Evolutionary conservation across 2,888 invertebrate genomes (phyloP).

Genomic region (Chouioia cunea): DNA sequence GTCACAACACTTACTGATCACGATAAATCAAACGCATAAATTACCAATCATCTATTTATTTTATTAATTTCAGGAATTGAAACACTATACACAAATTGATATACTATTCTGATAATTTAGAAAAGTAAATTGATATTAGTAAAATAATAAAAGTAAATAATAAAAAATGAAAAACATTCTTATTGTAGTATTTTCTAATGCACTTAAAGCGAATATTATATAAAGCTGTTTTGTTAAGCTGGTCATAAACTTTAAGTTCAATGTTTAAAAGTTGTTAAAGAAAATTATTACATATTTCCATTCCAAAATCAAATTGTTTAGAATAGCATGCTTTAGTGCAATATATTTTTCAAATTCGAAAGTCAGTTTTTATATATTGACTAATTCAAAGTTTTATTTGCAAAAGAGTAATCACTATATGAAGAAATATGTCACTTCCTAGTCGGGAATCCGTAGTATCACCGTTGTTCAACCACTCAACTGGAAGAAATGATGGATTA

Average conservation of each 20-base stretch:
- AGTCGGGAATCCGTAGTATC: slow-evolving; percentile 41
- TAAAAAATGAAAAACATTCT: background rate
- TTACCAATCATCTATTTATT: background rate
- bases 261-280: too few relatives aligned
- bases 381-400: background rate
- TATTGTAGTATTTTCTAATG: background rate
- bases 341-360: background rate
- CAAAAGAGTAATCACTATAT: background rate
- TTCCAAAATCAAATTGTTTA: background rate
- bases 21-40: slow-evolving; percentile 77
- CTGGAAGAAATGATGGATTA: too few relatives aligned
- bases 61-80: background rate
- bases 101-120: background rate
- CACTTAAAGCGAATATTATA: too few relatives aligned
- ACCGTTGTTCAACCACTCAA: too few relatives aligned
- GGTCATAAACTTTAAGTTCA: too few relatives aligned
- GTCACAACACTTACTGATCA: slow-evolving; percentile 76
- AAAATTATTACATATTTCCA: too few relatives aligned
- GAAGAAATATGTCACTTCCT: slow-evolving; percentile 44
- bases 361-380: background rate
- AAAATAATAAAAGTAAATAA: background rate
- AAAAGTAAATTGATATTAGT: background rate
- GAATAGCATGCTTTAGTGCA: background rate
- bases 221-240: too few relatives aligned
- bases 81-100: background rate